phyloP scores from a whole-genome alignment of 1,140 invertebrate genomes.

The Maconellicoccus hirsutus region DNA sequence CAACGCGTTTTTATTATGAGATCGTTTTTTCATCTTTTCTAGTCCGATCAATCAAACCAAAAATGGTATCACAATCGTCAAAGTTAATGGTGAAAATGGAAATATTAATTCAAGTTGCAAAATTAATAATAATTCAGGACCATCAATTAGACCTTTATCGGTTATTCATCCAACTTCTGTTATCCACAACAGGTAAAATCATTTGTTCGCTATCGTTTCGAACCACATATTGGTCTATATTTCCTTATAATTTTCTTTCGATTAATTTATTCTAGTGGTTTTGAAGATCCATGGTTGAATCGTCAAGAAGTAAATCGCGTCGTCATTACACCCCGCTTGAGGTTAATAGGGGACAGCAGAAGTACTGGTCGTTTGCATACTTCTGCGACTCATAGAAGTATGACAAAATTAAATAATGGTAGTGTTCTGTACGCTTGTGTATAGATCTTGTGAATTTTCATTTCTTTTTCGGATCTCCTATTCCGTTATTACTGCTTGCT shows the following conservation, averaged over 20 bases:
- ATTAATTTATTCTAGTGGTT: background rate
- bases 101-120: slow-evolving; percentile 17
- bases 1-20: background rate
- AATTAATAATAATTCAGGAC: background rate
- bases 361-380: slow-evolving; percentile 55
- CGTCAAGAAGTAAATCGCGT: slow-evolving; percentile 27
- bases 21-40: slow-evolving; percentile 10
- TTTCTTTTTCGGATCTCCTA: too few species aligned
- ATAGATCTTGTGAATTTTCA: background rate
- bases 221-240: background rate
- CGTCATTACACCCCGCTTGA: slow-evolving; percentile 29
- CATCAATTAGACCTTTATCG: background rate
- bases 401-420: slow-evolving; percentile 57
- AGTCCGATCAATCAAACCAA: slow-evolving; percentile 52
- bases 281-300: slow-evolving; percentile 14
- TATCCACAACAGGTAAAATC: background rate
- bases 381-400: slow-evolving; percentile 53
- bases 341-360: slow-evolving; percentile 45
- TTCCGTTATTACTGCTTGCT: too few species aligned
- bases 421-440: background rate
- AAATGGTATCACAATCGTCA: slow-evolving; percentile 61
- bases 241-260: background rate
- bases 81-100: slow-evolving; percentile 43
- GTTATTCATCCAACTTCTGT: background rate
- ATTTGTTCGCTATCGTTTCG: background rate